Evolutionary conservation across 2,888 invertebrate species (phyloP), one percentile per base, ranked within the genome.

Genomic region (Dynastes maya): DNA sequence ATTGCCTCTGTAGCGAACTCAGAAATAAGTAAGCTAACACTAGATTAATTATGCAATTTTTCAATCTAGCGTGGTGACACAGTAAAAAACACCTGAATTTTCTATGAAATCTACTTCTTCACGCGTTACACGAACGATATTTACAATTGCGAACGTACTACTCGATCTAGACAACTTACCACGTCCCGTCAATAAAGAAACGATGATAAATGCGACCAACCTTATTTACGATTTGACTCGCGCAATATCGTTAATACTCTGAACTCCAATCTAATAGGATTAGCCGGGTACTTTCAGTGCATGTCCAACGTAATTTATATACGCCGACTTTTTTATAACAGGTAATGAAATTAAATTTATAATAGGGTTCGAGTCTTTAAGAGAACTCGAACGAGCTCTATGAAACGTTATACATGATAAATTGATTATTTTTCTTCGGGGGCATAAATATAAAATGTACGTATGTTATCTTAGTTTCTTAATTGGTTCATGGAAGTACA

Each of bases 301-400:
- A 55, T 45, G 13, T 61, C 37, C 49, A 49, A 61, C 40, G 45
- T 74, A 74, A 74, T 74, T 61, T 74, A 74, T 74, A 74, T 8
- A 22, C 27, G 22, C 27, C 11, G 27, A 45, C 32, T 55, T 74
- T 70, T 55, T 74, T 74, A 61, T 61, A 63, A 63, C 72, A 74
- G 72, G 72, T 74, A 74, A 74, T 74, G 72, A 74, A 74, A 74
- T 61, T 45, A 61, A 74, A 74, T 74, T 74, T 74, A 74, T 74
- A 74, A 74, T 74, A 63, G 72, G 32, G 72, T 13, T n/a, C 61
- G 22, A 45, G 16, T 37, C 45, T 45, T 45, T 55, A 71, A 55
- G 11, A 37, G 70, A 55, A 55, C 55, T 11, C 45, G 45, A 8
- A 45, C 9, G 45, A 11, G 45, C 13, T 61, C 61, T 74, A 61